Evolutionary conservation across 1,140 invertebrate genomes (phyloP).

Genomic region (Pachyrhynchus sulphureomaculatus): DNA sequence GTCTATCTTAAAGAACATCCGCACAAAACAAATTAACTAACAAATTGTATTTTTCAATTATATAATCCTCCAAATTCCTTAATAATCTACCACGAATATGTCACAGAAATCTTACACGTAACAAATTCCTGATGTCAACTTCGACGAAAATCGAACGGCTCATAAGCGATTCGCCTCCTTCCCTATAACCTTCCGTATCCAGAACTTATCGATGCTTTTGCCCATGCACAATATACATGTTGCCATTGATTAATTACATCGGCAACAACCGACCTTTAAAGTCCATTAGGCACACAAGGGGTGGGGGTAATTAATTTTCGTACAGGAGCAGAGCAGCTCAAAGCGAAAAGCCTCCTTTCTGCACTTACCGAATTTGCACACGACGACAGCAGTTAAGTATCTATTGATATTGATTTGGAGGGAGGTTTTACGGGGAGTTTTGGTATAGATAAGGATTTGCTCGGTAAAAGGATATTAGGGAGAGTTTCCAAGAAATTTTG

Average conservation of each 20-base stretch:
- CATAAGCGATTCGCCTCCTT: neutral
- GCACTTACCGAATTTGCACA: constrained; percentile 24
- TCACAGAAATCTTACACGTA: too few species aligned
- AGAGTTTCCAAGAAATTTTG: too few species aligned
- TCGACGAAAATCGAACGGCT: too few species aligned
- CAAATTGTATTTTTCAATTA: too few species aligned
- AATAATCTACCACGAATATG: too few species aligned
- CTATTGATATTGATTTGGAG: constrained; percentile 24
- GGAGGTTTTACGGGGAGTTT: too few species aligned
- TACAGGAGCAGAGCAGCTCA: constrained; percentile 12
- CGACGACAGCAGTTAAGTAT: constrained; percentile 11
- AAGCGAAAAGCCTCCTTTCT: constrained; percentile 3
- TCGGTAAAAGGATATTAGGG: too few species aligned
- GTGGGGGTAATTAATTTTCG: constrained; percentile 22
- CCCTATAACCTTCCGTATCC: neutral
- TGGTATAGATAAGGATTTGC: too few species aligned
- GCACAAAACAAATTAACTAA: too few species aligned
- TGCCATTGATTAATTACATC: constrained; percentile 21
- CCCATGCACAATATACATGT: neutral
- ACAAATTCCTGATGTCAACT: too few species aligned
- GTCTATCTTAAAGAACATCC: too few species aligned
- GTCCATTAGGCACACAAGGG: constrained; percentile 19
- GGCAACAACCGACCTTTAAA: constrained; percentile 22
- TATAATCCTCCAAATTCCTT: too few species aligned
- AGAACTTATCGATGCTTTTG: neutral